Conservation (phyloP, 2,797 vertebrate genomes). For the Hoplostethus mediterraneus region DNA sequence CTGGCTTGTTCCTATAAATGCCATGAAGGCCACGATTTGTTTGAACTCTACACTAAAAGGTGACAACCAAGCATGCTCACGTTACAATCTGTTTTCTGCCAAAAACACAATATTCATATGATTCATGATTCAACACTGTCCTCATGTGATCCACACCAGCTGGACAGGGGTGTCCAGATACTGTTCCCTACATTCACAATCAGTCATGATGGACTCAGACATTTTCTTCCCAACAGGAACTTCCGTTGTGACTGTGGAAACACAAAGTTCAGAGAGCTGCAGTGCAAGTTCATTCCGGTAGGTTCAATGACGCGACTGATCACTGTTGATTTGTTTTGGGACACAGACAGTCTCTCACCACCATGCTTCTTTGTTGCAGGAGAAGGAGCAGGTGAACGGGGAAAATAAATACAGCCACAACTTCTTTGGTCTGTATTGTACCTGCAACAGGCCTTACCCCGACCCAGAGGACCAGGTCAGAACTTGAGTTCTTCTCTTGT, state of each 20-base stretch:
- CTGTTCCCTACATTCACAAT: no score
- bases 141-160: no score
- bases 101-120: no score
- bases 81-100: no score
- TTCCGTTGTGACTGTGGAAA: slow-evolving; percentile 95
- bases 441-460: slow-evolving; percentile 94
- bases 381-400: slow-evolving; percentile 89
- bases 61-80: slow-evolving; percentile 51
- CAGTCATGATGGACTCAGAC: no score
- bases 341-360: not conserved
- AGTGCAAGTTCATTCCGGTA: slow-evolving; percentile 93
- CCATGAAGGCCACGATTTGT: slow-evolving; percentile 94
- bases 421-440: slow-evolving; percentile 95
- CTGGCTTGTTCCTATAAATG: slow-evolving; percentile 97
- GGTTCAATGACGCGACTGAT: slow-evolving; percentile 65
- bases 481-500: no score
- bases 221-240: slow-evolving; percentile 70
- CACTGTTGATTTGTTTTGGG: not conserved
- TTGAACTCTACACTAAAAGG: slow-evolving; percentile 98
- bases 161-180: no score
- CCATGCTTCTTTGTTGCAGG: slow-evolving; percentile 79
- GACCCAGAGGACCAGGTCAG: slow-evolving; percentile 96
- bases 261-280: slow-evolving; percentile 90
- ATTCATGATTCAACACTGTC: no score
- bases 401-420: slow-evolving; percentile 97